Base-by-base conservation (phyloP, 2,888 invertebrate genomes). In the Drosophila longiperda region DNA sequence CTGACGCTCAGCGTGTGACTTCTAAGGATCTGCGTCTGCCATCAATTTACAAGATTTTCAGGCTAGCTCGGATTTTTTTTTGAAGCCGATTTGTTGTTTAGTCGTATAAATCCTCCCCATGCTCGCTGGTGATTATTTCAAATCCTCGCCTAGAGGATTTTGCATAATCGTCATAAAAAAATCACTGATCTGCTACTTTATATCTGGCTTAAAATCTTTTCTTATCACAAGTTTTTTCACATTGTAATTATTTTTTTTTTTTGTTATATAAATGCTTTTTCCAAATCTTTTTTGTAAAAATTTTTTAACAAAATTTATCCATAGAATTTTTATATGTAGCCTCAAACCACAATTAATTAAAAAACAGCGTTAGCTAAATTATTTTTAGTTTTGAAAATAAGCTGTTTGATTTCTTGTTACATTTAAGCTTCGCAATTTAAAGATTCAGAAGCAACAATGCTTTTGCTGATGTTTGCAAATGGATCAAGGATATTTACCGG, bases 401-500 rank as follows among this genome's bases (percentile, higher is more conserved):
- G 32, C 20, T n/a, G 6, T 17, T 63, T 15, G 12, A 17, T 40
- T 50, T 23, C 4, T 48, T 48, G 33, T n/a, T 4, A 26, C 6
- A 17, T 38, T 34, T 20, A 38, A 36, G 17, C 29, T 26, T 26
- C n/a, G 15, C 0, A 34, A 40, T 38, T 60, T 60, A 61, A 52
- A 72, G 61, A 29, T 45, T 38, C 23, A 12, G 26, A 23, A 32
- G 65, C 57, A n/a, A n/a, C 45, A 34, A 42, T 66, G 63, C 64
- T 58, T 48, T 55, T 70, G 75, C 80, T 73, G 58, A 72, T 89
- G 90, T 83, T 80, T 87, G 81, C 87, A 78, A 80, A 83, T 79
- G 82, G 89, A 90, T 88, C 90, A 88, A 87, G 90, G 82, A 90
- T 88, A 89, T 89, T 77, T 86, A 78, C 81, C 74, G 80, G 75